Percentiles rank a stretch among this genome's conserved stretches.
Evolutionary conservation across 2,113 vertebrate species (phyloP).

Genomic region (Pipra filicauda): DNA sequence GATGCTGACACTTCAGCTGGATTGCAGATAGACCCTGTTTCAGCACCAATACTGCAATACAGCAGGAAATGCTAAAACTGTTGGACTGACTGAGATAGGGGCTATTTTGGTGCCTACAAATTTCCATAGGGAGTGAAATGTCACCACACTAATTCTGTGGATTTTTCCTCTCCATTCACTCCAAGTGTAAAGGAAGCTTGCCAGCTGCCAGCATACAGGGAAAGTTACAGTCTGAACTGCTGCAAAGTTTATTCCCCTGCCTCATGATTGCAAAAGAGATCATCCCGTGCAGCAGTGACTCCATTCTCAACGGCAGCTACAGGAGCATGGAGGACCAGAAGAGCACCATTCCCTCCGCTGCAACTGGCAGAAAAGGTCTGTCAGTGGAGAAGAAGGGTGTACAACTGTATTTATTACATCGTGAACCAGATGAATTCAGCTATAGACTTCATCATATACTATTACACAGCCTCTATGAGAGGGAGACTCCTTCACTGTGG

Average conservation of each 20-base stretch:
- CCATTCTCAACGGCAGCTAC: rapidly evolving
- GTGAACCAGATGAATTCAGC: neutral
- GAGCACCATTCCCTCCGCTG: neutral
- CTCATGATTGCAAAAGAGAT: neutral
- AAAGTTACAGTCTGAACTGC: neutral
- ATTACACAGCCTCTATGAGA: neutral
- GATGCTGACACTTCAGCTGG: neutral
- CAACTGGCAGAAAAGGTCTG: neutral
- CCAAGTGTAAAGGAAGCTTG: conserved; percentile 16
- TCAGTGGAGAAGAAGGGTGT: rapidly evolving
- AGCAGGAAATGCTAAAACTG: neutral
- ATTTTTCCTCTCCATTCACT: neutral
- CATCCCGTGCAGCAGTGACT: neutral
- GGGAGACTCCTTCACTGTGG: neutral
- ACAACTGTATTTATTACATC: neutral
- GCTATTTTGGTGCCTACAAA: conserved; percentile 10
- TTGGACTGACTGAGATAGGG: neutral
- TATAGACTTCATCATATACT: neutral
- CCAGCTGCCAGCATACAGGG: neutral
- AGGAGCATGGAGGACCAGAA: rapidly evolving
- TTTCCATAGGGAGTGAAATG: conserved; percentile 31
- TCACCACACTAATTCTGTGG: conserved; percentile 2
- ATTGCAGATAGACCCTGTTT: neutral
- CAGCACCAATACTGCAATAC: neutral
- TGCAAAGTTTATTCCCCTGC: neutral